phyloP scores from a whole-genome alignment of 2,113 vertebrate genomes.

The Xiphophorus couchianus region DNA sequence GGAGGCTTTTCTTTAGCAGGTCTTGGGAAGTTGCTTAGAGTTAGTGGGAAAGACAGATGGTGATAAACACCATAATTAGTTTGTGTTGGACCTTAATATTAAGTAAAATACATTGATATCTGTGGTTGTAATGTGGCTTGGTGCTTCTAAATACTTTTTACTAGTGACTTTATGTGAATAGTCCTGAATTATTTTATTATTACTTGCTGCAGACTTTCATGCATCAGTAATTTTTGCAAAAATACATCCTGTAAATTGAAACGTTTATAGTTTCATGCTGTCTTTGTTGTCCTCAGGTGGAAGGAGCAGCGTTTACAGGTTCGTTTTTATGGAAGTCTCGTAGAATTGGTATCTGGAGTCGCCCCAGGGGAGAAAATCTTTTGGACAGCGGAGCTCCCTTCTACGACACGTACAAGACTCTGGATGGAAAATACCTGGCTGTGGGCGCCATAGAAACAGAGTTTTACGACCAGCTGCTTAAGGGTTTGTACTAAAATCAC shows the following conservation, averaged over 20 bases:
- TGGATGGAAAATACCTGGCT: slow-evolving; percentile 88
- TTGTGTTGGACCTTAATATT: too few species aligned
- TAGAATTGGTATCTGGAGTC: slow-evolving; percentile 81
- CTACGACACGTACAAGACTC: slow-evolving; percentile 90
- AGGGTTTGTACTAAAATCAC: slow-evolving; percentile 76
- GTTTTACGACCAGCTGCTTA: slow-evolving; percentile 87
- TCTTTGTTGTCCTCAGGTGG: slow-evolving; percentile 80
- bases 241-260: neutral
- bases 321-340: slow-evolving; percentile 93
- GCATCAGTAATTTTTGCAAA: neutral
- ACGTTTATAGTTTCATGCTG: neutral
- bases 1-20: too few species aligned
- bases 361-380: slow-evolving; percentile 86
- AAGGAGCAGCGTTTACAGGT: slow-evolving; percentile 91
- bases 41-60: neutral
- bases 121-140: too few species aligned
- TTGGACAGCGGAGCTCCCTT: slow-evolving; percentile 91
- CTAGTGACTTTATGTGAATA: neutral
- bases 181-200: neutral
- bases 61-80: neutral
- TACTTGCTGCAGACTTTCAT: neutral
- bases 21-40: neutral
- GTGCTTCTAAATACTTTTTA: too few species aligned
- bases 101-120: too few species aligned
- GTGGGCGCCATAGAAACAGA: slow-evolving; percentile 92